phyloP scores from a whole-genome alignment of 1,140 invertebrate species.

The Zophobas atratus region DNA sequence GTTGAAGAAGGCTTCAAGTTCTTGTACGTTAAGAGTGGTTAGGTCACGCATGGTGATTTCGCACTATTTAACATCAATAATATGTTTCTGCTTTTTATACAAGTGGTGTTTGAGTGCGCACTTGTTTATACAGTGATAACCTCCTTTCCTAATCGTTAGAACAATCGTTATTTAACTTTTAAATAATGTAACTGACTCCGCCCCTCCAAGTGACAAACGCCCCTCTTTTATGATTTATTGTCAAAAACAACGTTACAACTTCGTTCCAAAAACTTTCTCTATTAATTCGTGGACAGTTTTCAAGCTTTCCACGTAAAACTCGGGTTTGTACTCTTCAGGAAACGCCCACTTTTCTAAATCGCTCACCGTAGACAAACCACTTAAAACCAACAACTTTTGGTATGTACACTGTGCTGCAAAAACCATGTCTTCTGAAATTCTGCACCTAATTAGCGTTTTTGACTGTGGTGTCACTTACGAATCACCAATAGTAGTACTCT shows the following conservation, averaged over 20 bases:
- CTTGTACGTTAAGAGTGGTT: neutral
- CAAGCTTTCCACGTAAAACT: conserved; percentile 58
- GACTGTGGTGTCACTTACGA: conserved; percentile 52
- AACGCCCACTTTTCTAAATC: conserved; percentile 58
- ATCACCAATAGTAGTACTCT: conserved; percentile 59
- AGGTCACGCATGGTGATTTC: conserved; percentile 18
- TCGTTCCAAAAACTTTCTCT: neutral
- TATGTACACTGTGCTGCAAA: conserved; percentile 60
- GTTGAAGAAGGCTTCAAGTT: conserved; percentile 24
- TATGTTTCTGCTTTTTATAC: too few species aligned
- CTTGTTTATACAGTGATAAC: too few species aligned
- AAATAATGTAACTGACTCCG: too few species aligned
- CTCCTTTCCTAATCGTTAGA: too few species aligned
- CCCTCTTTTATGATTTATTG: too few species aligned
- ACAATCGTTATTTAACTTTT: too few species aligned
- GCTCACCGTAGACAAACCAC: conserved; percentile 58
- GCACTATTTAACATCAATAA: too few species aligned
- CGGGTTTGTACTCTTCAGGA: conserved; percentile 52
- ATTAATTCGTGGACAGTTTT: neutral
- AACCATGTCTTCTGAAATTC: conserved; percentile 61
- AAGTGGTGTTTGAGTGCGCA: too few species aligned
- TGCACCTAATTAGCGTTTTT: conserved; percentile 37
- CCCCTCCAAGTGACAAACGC: too few species aligned
- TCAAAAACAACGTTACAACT: neutral
- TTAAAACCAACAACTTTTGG: conserved; percentile 62